Percentiles rank a stretch among this genome's conserved stretches.
These are phyloP conservation scores for Pseudocheirus occidentalis DNA, from an alignment of 2,797 vertebrate genomes.

Conservation along the genomic window DNA sequence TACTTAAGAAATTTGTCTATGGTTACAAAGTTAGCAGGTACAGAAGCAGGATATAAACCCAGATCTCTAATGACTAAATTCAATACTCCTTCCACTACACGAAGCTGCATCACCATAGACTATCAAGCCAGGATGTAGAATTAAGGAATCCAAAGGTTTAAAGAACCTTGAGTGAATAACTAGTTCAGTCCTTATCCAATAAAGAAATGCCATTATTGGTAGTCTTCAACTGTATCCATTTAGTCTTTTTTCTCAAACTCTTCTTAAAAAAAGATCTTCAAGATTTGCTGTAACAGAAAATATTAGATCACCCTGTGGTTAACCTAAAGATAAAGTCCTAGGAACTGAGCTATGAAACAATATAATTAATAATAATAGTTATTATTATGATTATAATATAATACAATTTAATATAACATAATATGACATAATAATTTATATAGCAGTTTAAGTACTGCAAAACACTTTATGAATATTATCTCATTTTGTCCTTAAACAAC, in stretches of 20 bases:
- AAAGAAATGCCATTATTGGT: neutral
- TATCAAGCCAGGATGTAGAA: neutral
- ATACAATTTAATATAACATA: no score
- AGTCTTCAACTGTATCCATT: neutral
- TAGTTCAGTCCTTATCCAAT: neutral
- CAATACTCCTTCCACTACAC: neutral
- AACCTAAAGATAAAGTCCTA: neutral
- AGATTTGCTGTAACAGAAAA: neutral
- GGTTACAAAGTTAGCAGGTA: neutral
- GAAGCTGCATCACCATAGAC: neutral
- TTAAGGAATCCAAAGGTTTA: neutral
- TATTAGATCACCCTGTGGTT: neutral
- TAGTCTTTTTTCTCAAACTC: neutral
- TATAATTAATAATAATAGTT: neutral
- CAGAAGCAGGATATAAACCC: neutral
- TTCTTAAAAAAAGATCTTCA: neutral
- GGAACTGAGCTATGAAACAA: neutral
- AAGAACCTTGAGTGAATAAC: neutral
- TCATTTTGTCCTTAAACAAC: neutral
- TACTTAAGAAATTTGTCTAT: neutral
- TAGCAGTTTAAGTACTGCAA: neutral
- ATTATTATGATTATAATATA: neutral
- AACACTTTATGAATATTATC: neutral
- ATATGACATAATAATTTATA: no score
- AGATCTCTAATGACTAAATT: neutral